Evolutionary conservation across 2,797 vertebrate genomes (phyloP).

Genomic region (Enteromius afrohamiltoni): DNA sequence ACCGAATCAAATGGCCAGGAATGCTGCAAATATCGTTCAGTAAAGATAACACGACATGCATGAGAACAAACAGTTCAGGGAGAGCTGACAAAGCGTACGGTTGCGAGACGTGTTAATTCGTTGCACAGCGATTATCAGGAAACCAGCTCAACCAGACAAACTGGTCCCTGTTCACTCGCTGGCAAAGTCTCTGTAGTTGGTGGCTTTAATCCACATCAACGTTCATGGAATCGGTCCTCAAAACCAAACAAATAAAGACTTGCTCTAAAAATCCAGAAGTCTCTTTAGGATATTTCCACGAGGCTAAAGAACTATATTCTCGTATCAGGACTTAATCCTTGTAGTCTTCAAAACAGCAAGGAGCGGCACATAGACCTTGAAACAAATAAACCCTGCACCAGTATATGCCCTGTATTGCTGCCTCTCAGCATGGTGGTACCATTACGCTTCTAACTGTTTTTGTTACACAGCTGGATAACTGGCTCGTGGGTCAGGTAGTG

Average conservation of each 20-base stretch:
- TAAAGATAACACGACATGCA: background rate
- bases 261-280: background rate
- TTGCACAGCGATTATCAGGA: conserved; percentile 64
- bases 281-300: background rate
- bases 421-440: background rate
- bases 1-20: background rate
- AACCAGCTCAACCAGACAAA: conserved; percentile 72
- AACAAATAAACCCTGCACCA: conserved; percentile 4
- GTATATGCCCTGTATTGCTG: background rate
- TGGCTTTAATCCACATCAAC: background rate
- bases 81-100: conserved; percentile 1
- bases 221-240: background rate
- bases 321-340: background rate
- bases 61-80: background rate
- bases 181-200: conserved; percentile 3
- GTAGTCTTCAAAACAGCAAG: background rate
- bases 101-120: conserved; percentile 32
- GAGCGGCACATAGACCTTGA: background rate
- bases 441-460: background rate
- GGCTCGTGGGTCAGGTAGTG: background rate
- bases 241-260: background rate
- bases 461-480: conserved; percentile 17
- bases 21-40: background rate
- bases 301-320: background rate
- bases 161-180: conserved; percentile 61